Evolutionary conservation across 2,113 vertebrate genomes (phyloP), one percentile per base, ranked within the genome.

Genomic region (chimpanzee (Pan troglodytes)): DNA sequence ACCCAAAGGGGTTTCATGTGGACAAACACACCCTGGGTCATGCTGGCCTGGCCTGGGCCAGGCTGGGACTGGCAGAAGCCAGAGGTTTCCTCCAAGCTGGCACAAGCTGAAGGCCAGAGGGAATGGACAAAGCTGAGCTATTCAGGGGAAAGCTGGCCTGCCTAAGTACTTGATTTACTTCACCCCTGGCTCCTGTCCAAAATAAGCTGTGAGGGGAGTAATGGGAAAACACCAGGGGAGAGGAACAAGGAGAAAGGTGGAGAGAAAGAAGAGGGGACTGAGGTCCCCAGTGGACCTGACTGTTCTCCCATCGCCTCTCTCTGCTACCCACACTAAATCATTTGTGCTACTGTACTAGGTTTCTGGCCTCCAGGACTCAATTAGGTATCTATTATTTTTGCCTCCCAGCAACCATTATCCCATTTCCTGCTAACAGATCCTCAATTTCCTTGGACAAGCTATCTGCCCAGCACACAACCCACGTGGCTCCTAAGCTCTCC

Each of bases 51-150:
- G n/a, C 82, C 48, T 87, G 35, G 12, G 14, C 8, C 70, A 11
- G 1, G 0, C 13, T 86, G 35, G 92, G 84, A 75, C 83, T 55
- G 94, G 89, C 67, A 97, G 16, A 32, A 88, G 22, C 88, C 32
- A 81, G 48, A 96, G 8, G 55, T 96, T 91, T 92, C 81, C 68
- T 97, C 67, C 35, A 30, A 93, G 52, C 3, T 45, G 61, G 35
- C 0, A 2, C 61, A 95, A 92, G 61, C 73, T 72, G 35, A 61
- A 45, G 76, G 38, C 78, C 82, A 6, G 35, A 70, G 96, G 30
- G 70, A 32, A 16, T 13, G 0, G 88, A 93, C 70, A 35, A 38
- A 70, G 48, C 0, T 17, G 3, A 87, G 48, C 6, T 82, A 85
- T 93, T 93, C 52, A 88, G 61, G 87, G 83, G 10, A 92, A 97